Percentiles rank a stretch among this genome's conserved stretches.
Evolutionary conservation across 2,888 invertebrate species (phyloP).

Genomic region (Zygogramma bicolorata): DNA sequence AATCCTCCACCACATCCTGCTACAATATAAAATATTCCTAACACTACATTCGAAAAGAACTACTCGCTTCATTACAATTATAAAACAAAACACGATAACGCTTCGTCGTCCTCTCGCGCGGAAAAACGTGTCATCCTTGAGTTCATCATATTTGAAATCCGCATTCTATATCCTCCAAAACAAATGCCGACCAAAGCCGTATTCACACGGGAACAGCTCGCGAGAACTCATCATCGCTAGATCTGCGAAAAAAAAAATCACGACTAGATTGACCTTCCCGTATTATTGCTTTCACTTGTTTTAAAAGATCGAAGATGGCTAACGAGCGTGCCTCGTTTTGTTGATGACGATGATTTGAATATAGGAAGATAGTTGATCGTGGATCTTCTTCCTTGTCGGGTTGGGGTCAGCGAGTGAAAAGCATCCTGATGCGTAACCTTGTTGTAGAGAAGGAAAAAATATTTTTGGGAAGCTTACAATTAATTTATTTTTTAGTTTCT

Average conservation of each 20-base stretch:
- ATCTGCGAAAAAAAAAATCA: constrained; percentile 14
- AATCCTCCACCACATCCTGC: background rate
- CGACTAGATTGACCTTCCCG: constrained; percentile 15
- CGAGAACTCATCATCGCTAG: background rate
- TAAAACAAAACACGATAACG: constrained; percentile 1
- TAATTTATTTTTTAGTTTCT: too few relatives aligned
- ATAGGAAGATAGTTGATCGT: background rate
- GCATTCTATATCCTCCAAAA: constrained; percentile 20
- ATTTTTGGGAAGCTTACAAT: too few relatives aligned
- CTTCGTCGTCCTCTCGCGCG: background rate
- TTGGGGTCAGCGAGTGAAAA: background rate
- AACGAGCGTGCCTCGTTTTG: background rate
- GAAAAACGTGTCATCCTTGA: constrained; percentile 22
- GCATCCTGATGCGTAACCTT: background rate
- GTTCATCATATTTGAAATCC: constrained; percentile 15
- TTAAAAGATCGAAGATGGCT: constrained; percentile 11
- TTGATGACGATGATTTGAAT: constrained; percentile 14
- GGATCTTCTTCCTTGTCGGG: constrained; percentile 1
- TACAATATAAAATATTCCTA: background rate
- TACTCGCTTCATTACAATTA: background rate
- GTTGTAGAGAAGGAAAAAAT: background rate
- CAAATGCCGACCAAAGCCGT: constrained; percentile 12
- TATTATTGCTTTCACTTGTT: constrained; percentile 17
- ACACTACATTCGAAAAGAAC: background rate
- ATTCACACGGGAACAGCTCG: constrained; percentile 36